phyloP scores from a whole-genome alignment of 2,797 vertebrate genomes.

The Manis crassicaudata region DNA sequence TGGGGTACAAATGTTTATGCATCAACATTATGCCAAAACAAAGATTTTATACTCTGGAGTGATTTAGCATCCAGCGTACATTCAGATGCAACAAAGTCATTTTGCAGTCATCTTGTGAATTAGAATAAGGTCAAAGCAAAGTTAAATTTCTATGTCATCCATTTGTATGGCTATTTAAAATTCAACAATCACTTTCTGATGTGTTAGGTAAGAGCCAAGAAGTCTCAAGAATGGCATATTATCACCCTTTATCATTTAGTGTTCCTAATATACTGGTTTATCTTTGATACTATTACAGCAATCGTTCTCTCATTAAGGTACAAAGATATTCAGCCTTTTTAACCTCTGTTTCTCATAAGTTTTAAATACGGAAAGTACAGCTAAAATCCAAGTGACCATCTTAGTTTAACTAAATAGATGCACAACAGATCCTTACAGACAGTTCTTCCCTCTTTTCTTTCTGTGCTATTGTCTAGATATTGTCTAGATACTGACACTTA shows the following conservation, averaged over 20 bases:
- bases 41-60: constrained; percentile 93
- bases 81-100: constrained; percentile 91
- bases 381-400: constrained; percentile 71
- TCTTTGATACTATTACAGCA: constrained; percentile 90
- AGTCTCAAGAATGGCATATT: constrained; percentile 92
- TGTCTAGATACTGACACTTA: neutral
- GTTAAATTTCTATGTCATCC: constrained; percentile 91
- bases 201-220: constrained; percentile 96
- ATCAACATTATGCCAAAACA: constrained; percentile 93
- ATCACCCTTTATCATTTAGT: constrained; percentile 90
- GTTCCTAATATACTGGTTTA: constrained; percentile 90
- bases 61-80: constrained; percentile 92
- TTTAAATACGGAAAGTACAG: constrained; percentile 73
- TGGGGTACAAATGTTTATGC: constrained; percentile 93
- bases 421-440: neutral
- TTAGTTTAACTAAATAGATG: constrained; percentile 39
- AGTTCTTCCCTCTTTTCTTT: constrained; percentile 18
- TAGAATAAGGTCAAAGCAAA: constrained; percentile 94
- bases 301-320: constrained; percentile 89
- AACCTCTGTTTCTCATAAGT: constrained; percentile 83
- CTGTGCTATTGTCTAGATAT: neutral
- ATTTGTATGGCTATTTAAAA: constrained; percentile 94
- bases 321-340: constrained; percentile 89
- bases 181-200: constrained; percentile 93
- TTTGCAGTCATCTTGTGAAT: constrained; percentile 91